These are phyloP conservation scores for Scolanthus callimorphus DNA, from an alignment of 92 coral and sea anemone genomes.

Conservation along the genomic window DNA sequence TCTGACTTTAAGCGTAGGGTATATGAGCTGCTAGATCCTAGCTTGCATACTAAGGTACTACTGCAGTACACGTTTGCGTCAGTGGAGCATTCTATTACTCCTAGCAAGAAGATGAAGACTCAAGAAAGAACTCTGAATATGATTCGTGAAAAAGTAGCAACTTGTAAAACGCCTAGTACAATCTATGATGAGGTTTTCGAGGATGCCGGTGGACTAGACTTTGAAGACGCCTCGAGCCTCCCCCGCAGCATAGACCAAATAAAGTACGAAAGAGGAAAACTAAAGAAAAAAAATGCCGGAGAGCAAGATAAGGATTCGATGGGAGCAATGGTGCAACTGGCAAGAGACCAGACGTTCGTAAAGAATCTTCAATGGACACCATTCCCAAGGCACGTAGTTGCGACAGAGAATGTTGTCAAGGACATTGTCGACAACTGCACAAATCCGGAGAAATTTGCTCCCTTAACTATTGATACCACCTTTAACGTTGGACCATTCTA, in stretches of 20 bases:
- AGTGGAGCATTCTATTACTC: slow-evolving; percentile 21
- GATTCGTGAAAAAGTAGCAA: neutral
- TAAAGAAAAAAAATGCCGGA: neutral
- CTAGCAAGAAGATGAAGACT: slow-evolving; percentile 7
- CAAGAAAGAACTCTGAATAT: slow-evolving; percentile 2
- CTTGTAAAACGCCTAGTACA: neutral
- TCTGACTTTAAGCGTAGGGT: slow-evolving; percentile 33
- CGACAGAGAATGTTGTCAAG: neutral
- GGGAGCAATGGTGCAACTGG: too few species aligned
- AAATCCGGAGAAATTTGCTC: neutral
- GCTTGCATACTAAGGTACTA: neutral
- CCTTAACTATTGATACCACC: slow-evolving; percentile 5
- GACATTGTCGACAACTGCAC: slow-evolving; percentile 14
- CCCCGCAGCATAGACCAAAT: slow-evolving; percentile 23
- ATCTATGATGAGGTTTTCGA: neutral
- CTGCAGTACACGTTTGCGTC: slow-evolving; percentile 26
- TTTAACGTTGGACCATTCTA: neutral
- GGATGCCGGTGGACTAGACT: neutral
- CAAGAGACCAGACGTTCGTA: slow-evolving; percentile 1
- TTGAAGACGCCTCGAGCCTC: neutral
- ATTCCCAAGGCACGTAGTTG: neutral
- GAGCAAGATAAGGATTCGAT: neutral
- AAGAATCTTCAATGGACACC: slow-evolving; percentile 20
- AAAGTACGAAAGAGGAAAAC: neutral
- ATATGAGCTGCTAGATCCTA: slow-evolving; percentile 16